These are phyloP conservation scores for Morelia viridis DNA, from an alignment of 2,797 vertebrate species.

Conservation along the genomic window DNA sequence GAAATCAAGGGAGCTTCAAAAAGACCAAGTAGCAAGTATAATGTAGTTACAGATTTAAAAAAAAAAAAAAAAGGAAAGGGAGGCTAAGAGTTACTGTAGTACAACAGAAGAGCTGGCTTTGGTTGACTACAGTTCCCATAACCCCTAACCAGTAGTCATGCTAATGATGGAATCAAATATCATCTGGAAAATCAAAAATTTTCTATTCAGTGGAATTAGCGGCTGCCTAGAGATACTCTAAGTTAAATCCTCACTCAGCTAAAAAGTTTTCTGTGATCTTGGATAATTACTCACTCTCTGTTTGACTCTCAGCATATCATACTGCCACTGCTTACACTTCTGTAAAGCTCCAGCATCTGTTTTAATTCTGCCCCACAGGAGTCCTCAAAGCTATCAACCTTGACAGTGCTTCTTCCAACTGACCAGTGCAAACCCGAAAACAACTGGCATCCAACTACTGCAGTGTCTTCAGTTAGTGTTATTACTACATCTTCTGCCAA, in stretches of 20 bases:
- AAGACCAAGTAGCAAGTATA: neutral
- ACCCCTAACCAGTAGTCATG: neutral
- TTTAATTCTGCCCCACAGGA: neutral
- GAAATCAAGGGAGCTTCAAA: neutral
- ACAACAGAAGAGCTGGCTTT: neutral
- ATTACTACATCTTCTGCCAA: neutral
- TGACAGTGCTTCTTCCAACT: neutral
- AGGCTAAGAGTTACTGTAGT: neutral
- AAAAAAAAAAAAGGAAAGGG: neutral
- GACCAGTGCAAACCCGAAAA: neutral
- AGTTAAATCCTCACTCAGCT: neutral
- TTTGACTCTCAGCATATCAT: neutral
- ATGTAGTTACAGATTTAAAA: accelerated
- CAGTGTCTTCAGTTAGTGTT: neutral
- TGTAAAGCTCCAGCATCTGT: neutral
- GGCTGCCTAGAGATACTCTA: neutral
- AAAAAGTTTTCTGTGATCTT: neutral
- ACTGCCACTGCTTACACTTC: neutral
- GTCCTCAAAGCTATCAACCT: neutral
- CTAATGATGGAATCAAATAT: neutral
- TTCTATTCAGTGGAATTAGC: neutral
- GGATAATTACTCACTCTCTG: neutral
- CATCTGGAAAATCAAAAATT: neutral
- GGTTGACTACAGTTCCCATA: neutral
- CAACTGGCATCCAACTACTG: neutral